Evolutionary conservation across 2,113 vertebrate genomes (phyloP), one percentile per base, ranked within the genome.

Genomic region (Elaphurus davidianus): DNA sequence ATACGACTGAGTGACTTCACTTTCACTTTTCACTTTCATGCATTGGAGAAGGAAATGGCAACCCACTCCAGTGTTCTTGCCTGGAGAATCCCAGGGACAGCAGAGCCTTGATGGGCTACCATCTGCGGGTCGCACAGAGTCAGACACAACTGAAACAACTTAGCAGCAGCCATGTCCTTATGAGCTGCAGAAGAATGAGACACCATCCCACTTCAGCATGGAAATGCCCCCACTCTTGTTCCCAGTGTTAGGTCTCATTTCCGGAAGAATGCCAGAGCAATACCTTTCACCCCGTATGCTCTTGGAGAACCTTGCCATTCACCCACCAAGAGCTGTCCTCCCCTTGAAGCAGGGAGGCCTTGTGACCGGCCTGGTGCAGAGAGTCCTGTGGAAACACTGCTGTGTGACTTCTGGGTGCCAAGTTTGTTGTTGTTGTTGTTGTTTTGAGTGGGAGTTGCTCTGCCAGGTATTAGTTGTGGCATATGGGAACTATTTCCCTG

Each of bases 71-170:
- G 64, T 67, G n/a, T 21, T 67, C 64, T 67, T 67, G 33, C 64
- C 64, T 67, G 64, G 64, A 67, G 64, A 67, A 67, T 67, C 17
- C 64, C n/a, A 67, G n/a, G 64, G 64, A 67, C 0, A 0, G n/a
- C 0, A 0, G n/a, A 67, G 17, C 64, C 64, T 67, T 67, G n/a
- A 17, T 36, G 64, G 17, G 17, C 17, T 36, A 17, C 4, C 8
- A 0, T 67, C 64, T 67, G 11, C 21, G n/a, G n/a, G 64, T 21
- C 17, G 1, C 64, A 71, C 64, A 36, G 64, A 71, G 64, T 71
- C 17, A 1, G 64, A 36, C 9, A 71, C 2, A 10, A 36, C n/a
- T 71, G 64, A 36, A 36, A n/a, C 64, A 23, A 12, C 64, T 71
- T 71, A 36, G n/a, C n/a, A 71, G n/a, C 64, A 71, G 10, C 30